These are phyloP conservation scores for Ctenopoma kingsleyae DNA, from an alignment of 2,797 vertebrate species.

Conservation along the genomic window DNA sequence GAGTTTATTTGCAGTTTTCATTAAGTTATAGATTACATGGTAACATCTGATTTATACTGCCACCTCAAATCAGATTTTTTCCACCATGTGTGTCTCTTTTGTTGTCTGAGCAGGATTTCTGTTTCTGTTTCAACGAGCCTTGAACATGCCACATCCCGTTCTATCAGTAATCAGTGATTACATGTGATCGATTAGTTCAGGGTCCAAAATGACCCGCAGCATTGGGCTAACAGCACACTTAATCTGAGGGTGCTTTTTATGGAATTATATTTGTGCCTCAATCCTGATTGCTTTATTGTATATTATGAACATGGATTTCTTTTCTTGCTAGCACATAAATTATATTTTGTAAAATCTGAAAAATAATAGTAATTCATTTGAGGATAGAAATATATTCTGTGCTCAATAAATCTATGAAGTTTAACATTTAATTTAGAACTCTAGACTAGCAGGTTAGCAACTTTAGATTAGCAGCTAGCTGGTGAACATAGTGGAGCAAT, in stretches of 20 bases:
- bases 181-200: constrained; percentile 28
- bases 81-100: constrained; percentile 32
- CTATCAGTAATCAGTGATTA: constrained; percentile 17
- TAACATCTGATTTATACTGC: constrained; percentile 64
- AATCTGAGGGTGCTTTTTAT: constrained; percentile 44
- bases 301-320: constrained; percentile 8
- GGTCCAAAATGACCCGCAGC: constrained; percentile 28
- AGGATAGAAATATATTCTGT: neutral
- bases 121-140: constrained; percentile 25
- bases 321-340: constrained; percentile 14
- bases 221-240: constrained; percentile 35
- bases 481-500: no score
- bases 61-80: constrained; percentile 48
- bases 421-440: no score
- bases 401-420: neutral
- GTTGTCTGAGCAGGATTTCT: constrained; percentile 25
- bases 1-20: constrained; percentile 49
- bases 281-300: constrained; percentile 5
- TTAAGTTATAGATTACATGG: constrained; percentile 40
- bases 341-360: constrained; percentile 9
- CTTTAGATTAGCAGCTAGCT: no score
- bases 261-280: constrained; percentile 34
- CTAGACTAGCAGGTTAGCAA: no score
- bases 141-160: constrained; percentile 28
- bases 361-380: neutral